Evolutionary conservation across 2,797 vertebrate species (phyloP).

Genomic region (Sebastes aleutianus): DNA sequence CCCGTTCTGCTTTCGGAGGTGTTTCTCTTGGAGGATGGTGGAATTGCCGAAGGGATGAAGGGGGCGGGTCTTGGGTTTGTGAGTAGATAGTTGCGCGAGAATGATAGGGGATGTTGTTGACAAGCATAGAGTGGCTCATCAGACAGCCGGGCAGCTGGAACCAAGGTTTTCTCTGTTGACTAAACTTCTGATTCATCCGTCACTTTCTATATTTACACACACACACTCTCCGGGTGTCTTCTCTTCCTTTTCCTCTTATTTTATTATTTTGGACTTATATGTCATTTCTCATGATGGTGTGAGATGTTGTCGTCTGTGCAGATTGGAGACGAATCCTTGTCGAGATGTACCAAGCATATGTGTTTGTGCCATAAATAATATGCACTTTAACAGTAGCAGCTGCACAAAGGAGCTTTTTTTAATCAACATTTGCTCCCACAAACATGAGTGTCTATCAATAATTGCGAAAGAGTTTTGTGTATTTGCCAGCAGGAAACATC

Average conservation of each 20-base stretch:
- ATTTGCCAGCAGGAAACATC: neutral
- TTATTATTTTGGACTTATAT: conserved; percentile 6
- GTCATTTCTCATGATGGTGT: neutral
- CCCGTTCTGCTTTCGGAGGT: conserved; percentile 56
- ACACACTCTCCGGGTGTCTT: neutral
- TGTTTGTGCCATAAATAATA: conserved; percentile 30
- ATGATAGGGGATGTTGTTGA: conserved; percentile 69
- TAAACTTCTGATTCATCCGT: conserved; percentile 72
- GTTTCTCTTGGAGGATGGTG: conserved; percentile 64
- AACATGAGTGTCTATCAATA: neutral
- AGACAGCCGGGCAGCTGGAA: conserved; percentile 58
- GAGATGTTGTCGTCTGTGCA: neutral
- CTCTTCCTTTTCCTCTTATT: neutral
- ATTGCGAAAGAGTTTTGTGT: neutral
- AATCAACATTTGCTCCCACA: neutral
- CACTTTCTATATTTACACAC: conserved; percentile 47
- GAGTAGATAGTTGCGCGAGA: conserved; percentile 70
- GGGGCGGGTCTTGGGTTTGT: conserved; percentile 70
- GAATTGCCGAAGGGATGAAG: conserved; percentile 63
- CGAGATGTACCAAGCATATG: conserved; percentile 27
- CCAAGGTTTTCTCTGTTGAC: conserved; percentile 52
- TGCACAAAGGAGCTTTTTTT: conserved; percentile 3
- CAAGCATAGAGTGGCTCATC: conserved; percentile 65
- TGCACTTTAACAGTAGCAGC: conserved; percentile 31
- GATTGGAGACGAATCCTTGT: conserved; percentile 20